These are phyloP conservation scores for Bicyclus anynana DNA, from an alignment of 1,140 invertebrate genomes.

Conservation along the genomic window DNA sequence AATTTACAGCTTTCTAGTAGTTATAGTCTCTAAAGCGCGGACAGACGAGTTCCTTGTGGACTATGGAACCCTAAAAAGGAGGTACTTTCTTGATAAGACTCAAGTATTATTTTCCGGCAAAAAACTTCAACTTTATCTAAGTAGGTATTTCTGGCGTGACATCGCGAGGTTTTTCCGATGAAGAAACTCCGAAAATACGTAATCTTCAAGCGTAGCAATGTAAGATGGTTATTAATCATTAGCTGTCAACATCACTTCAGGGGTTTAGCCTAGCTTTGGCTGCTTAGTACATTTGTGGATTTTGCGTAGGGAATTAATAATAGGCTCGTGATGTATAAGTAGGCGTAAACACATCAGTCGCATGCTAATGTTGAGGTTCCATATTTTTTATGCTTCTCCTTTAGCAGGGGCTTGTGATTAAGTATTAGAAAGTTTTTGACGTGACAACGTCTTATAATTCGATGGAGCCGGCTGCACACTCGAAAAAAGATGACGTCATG, in stretches of 20 bases:
- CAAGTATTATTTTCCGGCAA: background rate
- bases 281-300: slow-evolving; percentile 19
- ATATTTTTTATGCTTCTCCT: background rate
- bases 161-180: background rate
- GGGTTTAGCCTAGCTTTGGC: slow-evolving; percentile 20
- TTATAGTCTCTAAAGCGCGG: no score
- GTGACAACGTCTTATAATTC: no score
- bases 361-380: background rate
- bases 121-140: background rate
- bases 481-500: no score
- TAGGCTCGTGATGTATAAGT: slow-evolving; percentile 1
- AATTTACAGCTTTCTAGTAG: no score
- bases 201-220: slow-evolving; percentile 26
- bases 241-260: slow-evolving; percentile 33
- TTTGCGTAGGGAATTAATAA: slow-evolving; percentile 20
- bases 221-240: slow-evolving; percentile 39
- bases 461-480: no score
- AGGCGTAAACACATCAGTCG: slow-evolving; percentile 3
- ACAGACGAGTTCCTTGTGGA: no score
- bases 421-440: no score
- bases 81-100: no score
- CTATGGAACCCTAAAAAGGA: no score
- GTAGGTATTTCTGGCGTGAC: background rate
- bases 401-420: no score
- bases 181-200: slow-evolving; percentile 13